Evolutionary conservation across 2,113 vertebrate species (phyloP), one percentile per base, ranked within the genome.

Genomic region (Gasterosteus nipponicus): DNA sequence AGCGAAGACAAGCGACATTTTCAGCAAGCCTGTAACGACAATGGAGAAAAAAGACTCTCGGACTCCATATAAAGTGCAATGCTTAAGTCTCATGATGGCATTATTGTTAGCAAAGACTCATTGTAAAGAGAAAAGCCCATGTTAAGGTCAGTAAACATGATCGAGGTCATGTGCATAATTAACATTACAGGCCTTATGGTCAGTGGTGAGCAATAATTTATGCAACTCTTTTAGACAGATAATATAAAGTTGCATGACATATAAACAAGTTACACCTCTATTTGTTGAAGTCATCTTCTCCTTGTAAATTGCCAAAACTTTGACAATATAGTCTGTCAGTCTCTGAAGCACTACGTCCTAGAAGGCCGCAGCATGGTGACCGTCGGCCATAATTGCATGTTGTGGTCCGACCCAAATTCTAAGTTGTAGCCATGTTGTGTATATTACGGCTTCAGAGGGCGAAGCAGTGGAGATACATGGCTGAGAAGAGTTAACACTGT

Each of bases 321-420:
- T 33, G 74, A 76, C 42, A 18, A 41, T 47, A 10, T n/a, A 38
- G 67, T 72, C 59, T 18, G 59, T 65, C 58, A 29, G 54, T 33
- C 64, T 47, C 49, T 64, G 8, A 54, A 59, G 68, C 41, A 4
- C 69, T 19, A 49, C 66, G 83, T 79, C 72, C 69, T 71, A 58
- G 46, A 61, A 77, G 14, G 63, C 90, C 87, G 51, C 87, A 85
- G 59, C 82, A 78, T 69, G 77, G 75, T 33, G 78, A 74, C 82
- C 58, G 72, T 19, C 11, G 5, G 85, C 86, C 89, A 84, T 87
- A 91, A 92, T 92, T 89, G 65, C 69, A 86, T 53, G 77, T 79
- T 89, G 78, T 4, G 86, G 89, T 76, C 29, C 33, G 8, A 75
- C 83, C 82, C 46, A 87, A 89, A 91, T 88, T 84, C 83, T 89